phyloP scores from a whole-genome alignment of 1,140 invertebrate species.

The Drosophila novamexicana region DNA sequence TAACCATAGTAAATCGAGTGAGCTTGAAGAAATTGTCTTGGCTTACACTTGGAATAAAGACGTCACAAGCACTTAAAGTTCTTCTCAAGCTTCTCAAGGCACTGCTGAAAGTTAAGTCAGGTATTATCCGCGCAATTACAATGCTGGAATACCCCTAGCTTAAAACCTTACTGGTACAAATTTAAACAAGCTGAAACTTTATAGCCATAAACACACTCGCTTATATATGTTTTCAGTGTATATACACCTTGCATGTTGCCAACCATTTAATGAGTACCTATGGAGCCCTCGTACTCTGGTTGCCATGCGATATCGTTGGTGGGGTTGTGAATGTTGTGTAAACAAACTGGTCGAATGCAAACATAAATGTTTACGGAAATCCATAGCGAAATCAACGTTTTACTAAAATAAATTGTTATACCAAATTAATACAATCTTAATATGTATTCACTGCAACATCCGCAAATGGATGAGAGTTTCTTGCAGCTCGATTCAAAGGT shows the following conservation, averaged over 20 bases:
- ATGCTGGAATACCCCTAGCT: no score
- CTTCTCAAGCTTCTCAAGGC: neutral
- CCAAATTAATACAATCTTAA: neutral
- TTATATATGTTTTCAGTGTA: neutral
- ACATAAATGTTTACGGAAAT: neutral
- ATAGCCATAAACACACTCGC: neutral
- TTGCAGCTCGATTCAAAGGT: constrained; percentile 68
- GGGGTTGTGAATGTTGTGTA: neutral
- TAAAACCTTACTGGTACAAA: no score
- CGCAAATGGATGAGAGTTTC: constrained; percentile 71
- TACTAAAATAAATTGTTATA: neutral
- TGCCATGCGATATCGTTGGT: neutral
- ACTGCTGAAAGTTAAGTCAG: neutral
- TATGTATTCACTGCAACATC: constrained; percentile 69
- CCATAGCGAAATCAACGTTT: no score
- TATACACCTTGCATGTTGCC: constrained; percentile 1
- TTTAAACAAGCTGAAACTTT: no score
- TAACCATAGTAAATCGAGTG: neutral
- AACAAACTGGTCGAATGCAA: constrained; percentile 16
- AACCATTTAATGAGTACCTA: constrained; percentile 3
- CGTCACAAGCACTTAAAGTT: neutral
- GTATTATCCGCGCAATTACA: neutral
- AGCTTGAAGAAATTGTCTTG: neutral
- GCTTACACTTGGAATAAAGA: neutral
- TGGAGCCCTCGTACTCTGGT: neutral